Evolutionary conservation across 2,797 vertebrate species (phyloP), one percentile per base, ranked within the genome.

Genomic region (Lagodon rhomboides): DNA sequence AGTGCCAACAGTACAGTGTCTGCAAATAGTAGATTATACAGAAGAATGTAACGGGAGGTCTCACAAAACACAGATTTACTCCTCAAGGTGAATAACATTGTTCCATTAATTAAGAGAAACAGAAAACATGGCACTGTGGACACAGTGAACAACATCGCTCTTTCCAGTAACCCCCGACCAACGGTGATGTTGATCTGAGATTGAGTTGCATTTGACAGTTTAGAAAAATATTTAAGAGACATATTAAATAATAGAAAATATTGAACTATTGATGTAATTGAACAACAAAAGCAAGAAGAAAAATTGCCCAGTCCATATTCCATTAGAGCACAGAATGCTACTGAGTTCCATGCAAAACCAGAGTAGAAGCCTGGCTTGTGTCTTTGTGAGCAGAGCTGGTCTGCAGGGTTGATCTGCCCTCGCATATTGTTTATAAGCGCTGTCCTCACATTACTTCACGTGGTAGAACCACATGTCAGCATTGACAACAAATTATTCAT

Each of bases 31-130:
- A 89, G 81, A 23, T 83, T 87, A 22, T 46, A 88, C 27, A 91
- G 63, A 3, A 91, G 77, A 54, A 93, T 56, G 51, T 92, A 94
- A 6, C 94, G 38, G 38, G 38, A 38, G 38, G 38, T 38, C 38
- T 38, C 38, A 38, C 38, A 38, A 38, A 38, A 38, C 3, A 85
- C 44, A 0, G 68, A 2, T 63, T 92, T 93, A 43, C 89, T 91
- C 46, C 85, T 63, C 17, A 94, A 9, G 27, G 77, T 87, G 60
- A 77, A 80, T 16, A 94, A 34, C 85, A 93, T 90, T 63, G 71
- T 27, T 4, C 66, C 54, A 17, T 94, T 94, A 12, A 93, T 58
- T 51, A 73, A 87, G 12, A 89, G 64, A 41, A 90, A 94, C 17
- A 87, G 18, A 18, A 44, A 77, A 27, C 76, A 80, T 2, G 71